These are phyloP conservation scores for Wiebesia pumilae DNA, from an alignment of 1,140 invertebrate species.

Conservation along the genomic window DNA sequence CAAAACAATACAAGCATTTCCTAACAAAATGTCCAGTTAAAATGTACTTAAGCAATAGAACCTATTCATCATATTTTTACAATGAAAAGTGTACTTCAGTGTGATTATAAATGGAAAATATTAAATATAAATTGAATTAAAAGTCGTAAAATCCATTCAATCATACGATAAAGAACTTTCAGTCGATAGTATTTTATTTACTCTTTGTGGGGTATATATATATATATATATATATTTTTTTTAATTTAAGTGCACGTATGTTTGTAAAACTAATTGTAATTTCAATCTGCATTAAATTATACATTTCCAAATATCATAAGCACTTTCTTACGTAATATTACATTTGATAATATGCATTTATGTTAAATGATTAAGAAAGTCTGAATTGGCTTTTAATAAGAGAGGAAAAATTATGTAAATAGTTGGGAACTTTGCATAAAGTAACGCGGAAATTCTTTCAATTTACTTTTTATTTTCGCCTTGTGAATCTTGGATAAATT, in stretches of 20 bases:
- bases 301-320: neutral
- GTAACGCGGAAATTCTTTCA: slow-evolving; percentile 28
- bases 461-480: neutral
- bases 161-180: neutral
- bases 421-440: neutral
- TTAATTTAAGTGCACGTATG: neutral
- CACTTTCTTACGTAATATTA: neutral
- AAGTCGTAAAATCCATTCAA: neutral
- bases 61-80: neutral
- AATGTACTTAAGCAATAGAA: neutral
- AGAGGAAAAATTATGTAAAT: slow-evolving; percentile 19
- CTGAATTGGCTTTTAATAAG: neutral
- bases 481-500: slow-evolving; percentile 16
- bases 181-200: slow-evolving; percentile 7
- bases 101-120: neutral
- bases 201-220: too few relatives aligned
- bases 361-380: neutral
- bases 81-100: neutral
- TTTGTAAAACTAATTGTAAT: neutral
- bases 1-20: neutral
- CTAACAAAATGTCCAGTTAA: neutral
- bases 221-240: neutral
- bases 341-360: neutral
- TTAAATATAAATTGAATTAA: neutral
- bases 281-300: neutral